phyloP scores from a whole-genome alignment of 2,888 invertebrate genomes.

The Notodonta dromedarius region DNA sequence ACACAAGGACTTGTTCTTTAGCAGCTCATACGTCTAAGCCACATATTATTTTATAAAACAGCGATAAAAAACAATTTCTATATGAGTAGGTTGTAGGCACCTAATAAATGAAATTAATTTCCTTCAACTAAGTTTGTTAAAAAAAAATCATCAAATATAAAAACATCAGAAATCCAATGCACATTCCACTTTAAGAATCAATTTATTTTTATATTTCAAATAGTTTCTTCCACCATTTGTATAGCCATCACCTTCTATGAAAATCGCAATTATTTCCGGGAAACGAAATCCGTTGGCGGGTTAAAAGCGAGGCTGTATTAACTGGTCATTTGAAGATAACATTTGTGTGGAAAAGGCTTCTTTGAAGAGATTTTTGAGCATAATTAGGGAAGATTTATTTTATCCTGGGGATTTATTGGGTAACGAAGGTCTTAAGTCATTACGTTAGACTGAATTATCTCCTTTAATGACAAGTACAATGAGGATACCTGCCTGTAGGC shows the following conservation, averaged over 20 bases:
- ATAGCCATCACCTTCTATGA: constrained; percentile 33
- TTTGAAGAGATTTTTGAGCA: constrained; percentile 11
- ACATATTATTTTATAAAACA: too few species aligned
- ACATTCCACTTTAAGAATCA: constrained; percentile 23
- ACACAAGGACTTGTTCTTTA: too few species aligned
- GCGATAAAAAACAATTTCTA: too few species aligned
- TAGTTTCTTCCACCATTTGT: constrained; percentile 26
- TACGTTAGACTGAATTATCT: constrained; percentile 12
- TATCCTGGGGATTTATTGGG: neutral
- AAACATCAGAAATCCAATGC: constrained; percentile 10
- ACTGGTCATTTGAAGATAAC: constrained; percentile 51
- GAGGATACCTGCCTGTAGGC: too few species aligned
- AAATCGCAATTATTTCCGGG: constrained; percentile 43
- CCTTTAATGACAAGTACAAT: neutral
- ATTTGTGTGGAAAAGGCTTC: constrained; percentile 32
- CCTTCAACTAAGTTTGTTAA: neutral
- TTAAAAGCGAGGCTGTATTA: constrained; percentile 56
- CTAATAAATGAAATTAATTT: too few species aligned
- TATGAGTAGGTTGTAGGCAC: too few species aligned
- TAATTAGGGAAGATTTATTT: constrained; percentile 11
- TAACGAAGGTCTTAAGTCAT: constrained; percentile 1
- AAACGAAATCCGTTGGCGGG: constrained; percentile 39
- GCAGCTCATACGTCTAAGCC: too few species aligned
- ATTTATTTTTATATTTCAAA: constrained; percentile 20
- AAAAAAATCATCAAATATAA: constrained; percentile 2